phyloP scores from a whole-genome alignment of 2,113 vertebrate genomes.

The Oreamnos americanus region DNA sequence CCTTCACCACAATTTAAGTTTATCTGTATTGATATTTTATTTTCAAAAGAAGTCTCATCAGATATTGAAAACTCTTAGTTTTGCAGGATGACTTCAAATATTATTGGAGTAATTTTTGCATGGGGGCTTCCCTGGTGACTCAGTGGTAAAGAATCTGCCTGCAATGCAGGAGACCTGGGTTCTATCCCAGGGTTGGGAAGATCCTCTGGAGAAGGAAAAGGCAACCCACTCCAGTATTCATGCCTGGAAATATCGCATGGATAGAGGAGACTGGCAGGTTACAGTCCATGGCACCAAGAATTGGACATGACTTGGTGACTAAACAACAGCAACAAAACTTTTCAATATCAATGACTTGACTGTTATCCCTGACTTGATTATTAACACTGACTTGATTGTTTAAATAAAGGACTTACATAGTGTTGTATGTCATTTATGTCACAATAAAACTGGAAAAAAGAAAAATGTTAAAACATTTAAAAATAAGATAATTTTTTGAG shows the following conservation, averaged over 20 bases:
- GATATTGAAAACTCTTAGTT: neutral
- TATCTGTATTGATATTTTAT: neutral
- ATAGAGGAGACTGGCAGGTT: neutral
- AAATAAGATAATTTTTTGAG: neutral
- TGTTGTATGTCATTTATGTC: no score
- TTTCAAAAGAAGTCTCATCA: neutral
- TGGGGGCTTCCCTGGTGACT: neutral
- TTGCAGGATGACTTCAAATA: neutral
- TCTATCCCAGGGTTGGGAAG: neutral
- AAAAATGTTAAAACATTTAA: neutral
- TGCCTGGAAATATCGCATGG: neutral
- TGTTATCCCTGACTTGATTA: neutral
- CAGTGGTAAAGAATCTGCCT: neutral
- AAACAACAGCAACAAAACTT: neutral
- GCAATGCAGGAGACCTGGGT: neutral
- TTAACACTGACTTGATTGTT: neutral
- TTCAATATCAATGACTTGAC: neutral
- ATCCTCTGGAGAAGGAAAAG: neutral
- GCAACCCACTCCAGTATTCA: neutral
- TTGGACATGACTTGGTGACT: neutral
- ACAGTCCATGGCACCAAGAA: neutral
- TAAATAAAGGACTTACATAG: neutral
- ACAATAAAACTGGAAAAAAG: neutral
- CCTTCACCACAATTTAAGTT: neutral
- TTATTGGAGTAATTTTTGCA: neutral